Conservation (phyloP, 2,113 vertebrate genomes). For the Monarcha castaneiventris region DNA sequence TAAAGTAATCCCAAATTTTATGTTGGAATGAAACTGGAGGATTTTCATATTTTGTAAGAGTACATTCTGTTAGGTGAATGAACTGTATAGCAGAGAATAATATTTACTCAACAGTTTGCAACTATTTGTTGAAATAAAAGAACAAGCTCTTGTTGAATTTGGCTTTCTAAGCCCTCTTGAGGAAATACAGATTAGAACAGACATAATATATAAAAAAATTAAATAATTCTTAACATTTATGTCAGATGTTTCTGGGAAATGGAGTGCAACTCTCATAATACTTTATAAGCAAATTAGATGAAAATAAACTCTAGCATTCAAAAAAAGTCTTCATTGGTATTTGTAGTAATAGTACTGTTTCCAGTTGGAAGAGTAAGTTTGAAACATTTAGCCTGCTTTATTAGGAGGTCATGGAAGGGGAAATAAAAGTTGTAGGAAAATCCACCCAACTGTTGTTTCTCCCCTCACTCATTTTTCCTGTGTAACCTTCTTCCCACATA, state of each 20-base stretch:
- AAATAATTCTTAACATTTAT: background rate
- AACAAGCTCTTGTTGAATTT: background rate
- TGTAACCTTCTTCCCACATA: background rate
- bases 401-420: background rate
- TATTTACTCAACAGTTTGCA: background rate
- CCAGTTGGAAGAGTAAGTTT: background rate
- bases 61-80: background rate
- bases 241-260: background rate
- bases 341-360: background rate
- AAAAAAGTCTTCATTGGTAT: background rate
- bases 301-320: background rate
- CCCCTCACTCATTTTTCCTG: background rate
- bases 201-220: background rate
- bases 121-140: background rate
- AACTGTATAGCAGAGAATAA: background rate
- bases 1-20: background rate
- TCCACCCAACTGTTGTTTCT: background rate
- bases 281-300: background rate
- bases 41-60: background rate
- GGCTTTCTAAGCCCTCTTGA: background rate
- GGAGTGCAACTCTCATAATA: background rate
- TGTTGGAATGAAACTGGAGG: background rate
- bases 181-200: background rate
- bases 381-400: background rate
- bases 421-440: background rate